Evolutionary conservation across 2,888 invertebrate genomes (phyloP).

Genomic region (Pristionchus fissidentatus): DNA sequence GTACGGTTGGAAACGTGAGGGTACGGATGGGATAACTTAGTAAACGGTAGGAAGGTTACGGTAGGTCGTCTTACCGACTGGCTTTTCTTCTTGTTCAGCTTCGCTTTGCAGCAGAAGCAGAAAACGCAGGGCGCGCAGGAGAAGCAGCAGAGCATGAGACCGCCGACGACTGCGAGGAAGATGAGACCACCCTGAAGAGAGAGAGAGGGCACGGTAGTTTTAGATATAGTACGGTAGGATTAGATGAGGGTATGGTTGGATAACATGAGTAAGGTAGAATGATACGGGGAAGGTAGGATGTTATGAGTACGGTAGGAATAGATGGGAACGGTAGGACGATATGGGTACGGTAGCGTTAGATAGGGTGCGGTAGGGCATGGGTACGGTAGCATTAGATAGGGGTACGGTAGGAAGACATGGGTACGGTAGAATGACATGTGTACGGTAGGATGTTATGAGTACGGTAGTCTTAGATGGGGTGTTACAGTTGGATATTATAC

Average conservation of each 20-base stretch:
- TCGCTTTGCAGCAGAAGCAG: not conserved
- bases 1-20: no score
- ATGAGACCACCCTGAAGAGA: not conserved
- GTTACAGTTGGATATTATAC: no score
- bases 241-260: no score
- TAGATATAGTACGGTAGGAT: no score
- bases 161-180: not conserved
- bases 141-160: not conserved
- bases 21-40: no score
- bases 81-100: slow-evolving; percentile 14
- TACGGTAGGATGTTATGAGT: no score
- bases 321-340: not conserved
- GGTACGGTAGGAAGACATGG: not conserved
- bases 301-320: not conserved
- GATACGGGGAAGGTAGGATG: no score
- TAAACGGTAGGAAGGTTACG: no score
- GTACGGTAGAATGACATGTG: no score
- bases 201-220: not conserved
- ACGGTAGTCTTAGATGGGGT: no score
- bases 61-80: slow-evolving; percentile 10
- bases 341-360: not conserved
- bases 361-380: not conserved
- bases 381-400: not conserved
- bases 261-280: no score
- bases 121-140: not conserved